phyloP scores from a whole-genome alignment of 1,140 invertebrate genomes.

The Charaxes varanes region DNA sequence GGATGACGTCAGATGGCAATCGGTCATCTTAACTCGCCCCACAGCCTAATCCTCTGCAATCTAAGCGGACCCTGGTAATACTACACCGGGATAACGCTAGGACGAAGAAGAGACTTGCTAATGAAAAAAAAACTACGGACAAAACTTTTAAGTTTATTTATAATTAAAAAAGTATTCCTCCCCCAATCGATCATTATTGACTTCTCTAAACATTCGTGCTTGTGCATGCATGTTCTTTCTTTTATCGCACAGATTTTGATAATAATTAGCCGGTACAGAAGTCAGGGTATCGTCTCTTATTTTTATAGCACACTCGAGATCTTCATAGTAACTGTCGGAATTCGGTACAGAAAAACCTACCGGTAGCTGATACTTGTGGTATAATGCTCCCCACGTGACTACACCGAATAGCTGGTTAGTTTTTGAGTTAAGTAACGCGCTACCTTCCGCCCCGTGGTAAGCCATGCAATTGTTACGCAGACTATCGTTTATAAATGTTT shows the following conservation, averaged over 20 bases:
- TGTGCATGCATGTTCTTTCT: conserved; percentile 9
- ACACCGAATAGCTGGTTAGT: conserved; percentile 35
- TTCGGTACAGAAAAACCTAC: conserved; percentile 43
- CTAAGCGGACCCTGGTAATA: too few relatives aligned
- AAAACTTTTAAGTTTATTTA: too few relatives aligned
- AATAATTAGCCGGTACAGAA: conserved; percentile 16
- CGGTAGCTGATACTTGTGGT: conserved; percentile 27
- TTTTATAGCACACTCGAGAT: conserved; percentile 31
- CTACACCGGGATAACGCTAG: too few relatives aligned
- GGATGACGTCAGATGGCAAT: too few relatives aligned
- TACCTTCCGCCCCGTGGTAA: conserved; percentile 40
- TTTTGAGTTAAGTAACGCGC: conserved; percentile 26
- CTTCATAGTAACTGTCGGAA: conserved; percentile 32
- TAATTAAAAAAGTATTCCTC: too few relatives aligned
- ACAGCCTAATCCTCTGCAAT: too few relatives aligned
- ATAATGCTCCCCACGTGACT: conserved; percentile 38
- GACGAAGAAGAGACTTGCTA: too few relatives aligned
- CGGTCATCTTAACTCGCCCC: too few relatives aligned
- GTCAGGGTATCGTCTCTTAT: conserved; percentile 26
- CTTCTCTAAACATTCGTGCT: too few relatives aligned
- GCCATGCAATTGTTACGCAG: conserved; percentile 13
- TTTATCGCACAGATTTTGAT: conserved; percentile 33
- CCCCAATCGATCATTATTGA: too few relatives aligned
- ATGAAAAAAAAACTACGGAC: too few relatives aligned
- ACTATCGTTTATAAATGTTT: conserved; percentile 14